Conservation (phyloP, 1,140 invertebrate genomes). For the Harpegnathos saltator region DNA sequence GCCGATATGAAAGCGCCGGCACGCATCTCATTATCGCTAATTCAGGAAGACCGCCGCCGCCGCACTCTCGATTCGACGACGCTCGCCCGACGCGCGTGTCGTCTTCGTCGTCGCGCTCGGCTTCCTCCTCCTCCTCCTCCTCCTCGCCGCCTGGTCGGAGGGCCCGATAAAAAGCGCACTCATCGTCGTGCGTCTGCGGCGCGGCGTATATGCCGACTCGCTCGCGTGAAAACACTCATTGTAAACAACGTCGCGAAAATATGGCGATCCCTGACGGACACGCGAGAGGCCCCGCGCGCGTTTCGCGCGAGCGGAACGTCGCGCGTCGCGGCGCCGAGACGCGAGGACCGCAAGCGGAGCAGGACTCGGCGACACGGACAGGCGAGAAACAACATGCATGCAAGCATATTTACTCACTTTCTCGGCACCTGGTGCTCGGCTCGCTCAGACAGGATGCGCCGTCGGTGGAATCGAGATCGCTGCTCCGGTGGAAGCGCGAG, state of each 20-base stretch:
- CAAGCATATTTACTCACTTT: constrained; percentile 74
- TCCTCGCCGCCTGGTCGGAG: neutral
- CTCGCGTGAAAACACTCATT: constrained; percentile 9
- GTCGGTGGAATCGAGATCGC: constrained; percentile 47
- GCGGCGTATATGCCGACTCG: neutral
- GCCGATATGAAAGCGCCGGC: constrained; percentile 10
- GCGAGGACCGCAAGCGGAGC: constrained; percentile 15
- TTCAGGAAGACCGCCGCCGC: constrained; percentile 18
- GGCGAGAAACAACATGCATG: neutral
- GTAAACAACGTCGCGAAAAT: too few species aligned
- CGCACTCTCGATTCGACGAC: constrained; percentile 4
- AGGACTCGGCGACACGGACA: too few species aligned
- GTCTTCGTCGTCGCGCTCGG: too few species aligned
- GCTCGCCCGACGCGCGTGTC: neutral
- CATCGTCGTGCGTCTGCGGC: neutral
- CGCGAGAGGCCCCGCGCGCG: neutral
- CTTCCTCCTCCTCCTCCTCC: too few species aligned
- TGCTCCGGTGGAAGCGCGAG: constrained; percentile 14
- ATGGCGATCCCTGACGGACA: too few species aligned
- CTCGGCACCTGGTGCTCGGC: constrained; percentile 52
- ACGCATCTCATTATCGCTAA: constrained; percentile 55
- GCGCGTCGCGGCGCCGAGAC: neutral
- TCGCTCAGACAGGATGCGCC: constrained; percentile 29
- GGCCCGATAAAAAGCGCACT: constrained; percentile 20
- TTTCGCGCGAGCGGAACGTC: too few species aligned